phyloP scores from a whole-genome alignment of 2,797 vertebrate genomes.

The Hemitrygon akajei region DNA sequence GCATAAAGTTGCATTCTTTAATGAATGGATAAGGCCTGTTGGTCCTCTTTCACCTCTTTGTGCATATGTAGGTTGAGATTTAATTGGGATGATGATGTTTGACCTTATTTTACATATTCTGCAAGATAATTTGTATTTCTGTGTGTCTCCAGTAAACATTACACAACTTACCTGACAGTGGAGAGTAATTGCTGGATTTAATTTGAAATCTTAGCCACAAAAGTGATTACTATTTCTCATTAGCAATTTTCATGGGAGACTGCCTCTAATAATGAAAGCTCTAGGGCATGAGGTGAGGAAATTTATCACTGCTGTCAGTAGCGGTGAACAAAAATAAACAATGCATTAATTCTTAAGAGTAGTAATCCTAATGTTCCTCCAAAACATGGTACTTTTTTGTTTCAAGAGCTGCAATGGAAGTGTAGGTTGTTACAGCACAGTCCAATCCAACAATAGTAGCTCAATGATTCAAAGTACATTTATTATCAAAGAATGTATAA shows the following conservation, averaged over 20 bases:
- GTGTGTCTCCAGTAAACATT: not conserved
- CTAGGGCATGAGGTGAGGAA: not conserved
- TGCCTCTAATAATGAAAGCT: constrained; percentile 16
- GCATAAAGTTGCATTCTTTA: not conserved
- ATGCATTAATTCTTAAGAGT: not conserved
- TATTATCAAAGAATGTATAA: too few relatives aligned
- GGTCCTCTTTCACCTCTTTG: not conserved
- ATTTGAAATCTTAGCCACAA: constrained; percentile 19
- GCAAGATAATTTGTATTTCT: not conserved
- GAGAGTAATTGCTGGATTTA: constrained; percentile 19
- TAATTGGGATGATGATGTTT: not conserved
- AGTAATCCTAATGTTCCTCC: not conserved
- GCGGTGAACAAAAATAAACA: not conserved
- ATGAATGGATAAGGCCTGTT: too few relatives aligned
- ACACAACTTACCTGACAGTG: not conserved
- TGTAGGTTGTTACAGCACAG: too few relatives aligned
- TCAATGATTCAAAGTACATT: too few relatives aligned
- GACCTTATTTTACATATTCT: not conserved
- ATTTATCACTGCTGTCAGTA: constrained; percentile 12
- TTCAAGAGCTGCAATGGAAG: not conserved
- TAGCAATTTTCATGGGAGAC: constrained; percentile 18
- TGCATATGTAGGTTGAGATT: not conserved
- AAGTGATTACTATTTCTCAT: constrained; percentile 10
- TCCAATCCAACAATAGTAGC: too few relatives aligned
- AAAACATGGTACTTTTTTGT: not conserved